Percentiles rank a stretch among this genome's conserved stretches.
These are phyloP conservation scores for Triplophysa bombifrons DNA, from an alignment of 2,797 vertebrate species.

Conservation along the genomic window DNA sequence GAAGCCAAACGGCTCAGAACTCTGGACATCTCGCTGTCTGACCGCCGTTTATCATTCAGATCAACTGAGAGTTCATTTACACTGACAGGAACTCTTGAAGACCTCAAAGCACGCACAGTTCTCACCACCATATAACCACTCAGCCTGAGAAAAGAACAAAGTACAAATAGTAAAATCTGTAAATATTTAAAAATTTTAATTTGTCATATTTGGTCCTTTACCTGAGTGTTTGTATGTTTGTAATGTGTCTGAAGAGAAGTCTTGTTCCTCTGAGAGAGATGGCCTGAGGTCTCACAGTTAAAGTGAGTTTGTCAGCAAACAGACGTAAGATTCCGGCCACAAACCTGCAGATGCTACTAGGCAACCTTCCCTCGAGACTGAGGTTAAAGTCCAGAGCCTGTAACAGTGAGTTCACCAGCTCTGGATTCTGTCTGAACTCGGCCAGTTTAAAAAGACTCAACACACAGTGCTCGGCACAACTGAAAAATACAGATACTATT, in stretches of 20 bases:
- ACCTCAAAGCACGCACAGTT: conserved; percentile 6
- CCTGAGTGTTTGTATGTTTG: conserved; percentile 56
- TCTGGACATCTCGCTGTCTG: conserved; percentile 33
- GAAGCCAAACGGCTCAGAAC: conserved; percentile 54
- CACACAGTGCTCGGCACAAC: not conserved
- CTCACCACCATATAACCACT: conserved; percentile 36
- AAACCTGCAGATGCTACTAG: conserved; percentile 52
- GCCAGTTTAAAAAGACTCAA: too few relatives aligned
- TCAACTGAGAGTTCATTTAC: conserved; percentile 55
- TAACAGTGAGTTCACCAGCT: conserved; percentile 46
- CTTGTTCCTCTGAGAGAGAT: conserved; percentile 50
- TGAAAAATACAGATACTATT: not conserved
- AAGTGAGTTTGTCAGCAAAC: conserved; percentile 50
- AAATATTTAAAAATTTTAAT: too few relatives aligned
- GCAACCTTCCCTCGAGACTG: conserved; percentile 42
- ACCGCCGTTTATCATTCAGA: not conserved
- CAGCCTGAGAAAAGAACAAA: conserved; percentile 18
- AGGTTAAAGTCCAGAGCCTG: conserved; percentile 48
- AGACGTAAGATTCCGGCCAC: conserved; percentile 39
- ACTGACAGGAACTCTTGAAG: not conserved
- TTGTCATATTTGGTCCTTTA: not conserved
- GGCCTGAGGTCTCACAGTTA: conserved; percentile 40
- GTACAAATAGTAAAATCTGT: not conserved
- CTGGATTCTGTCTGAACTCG: conserved; percentile 37
- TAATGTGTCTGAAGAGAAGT: conserved; percentile 40